These are phyloP conservation scores for Monochamus saltuarius DNA, from an alignment of 1,140 invertebrate species.

Conservation along the genomic window DNA sequence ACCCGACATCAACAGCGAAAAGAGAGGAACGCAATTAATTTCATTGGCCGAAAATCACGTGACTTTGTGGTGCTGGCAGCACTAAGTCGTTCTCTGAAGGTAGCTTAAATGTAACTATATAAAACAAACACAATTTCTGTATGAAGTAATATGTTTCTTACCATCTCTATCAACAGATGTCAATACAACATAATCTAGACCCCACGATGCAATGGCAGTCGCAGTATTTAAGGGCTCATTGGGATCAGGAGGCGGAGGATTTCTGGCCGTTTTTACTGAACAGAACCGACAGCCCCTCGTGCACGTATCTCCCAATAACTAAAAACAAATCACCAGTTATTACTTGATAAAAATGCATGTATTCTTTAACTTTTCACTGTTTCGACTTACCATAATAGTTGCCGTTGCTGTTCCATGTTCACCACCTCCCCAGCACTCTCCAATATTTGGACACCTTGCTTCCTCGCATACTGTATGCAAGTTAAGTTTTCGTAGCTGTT, in stretches of 20 bases:
- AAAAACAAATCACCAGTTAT: slow-evolving; percentile 39
- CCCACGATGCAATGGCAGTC: slow-evolving; percentile 89
- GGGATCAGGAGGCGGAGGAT: slow-evolving; percentile 88
- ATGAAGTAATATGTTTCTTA: slow-evolving; percentile 42
- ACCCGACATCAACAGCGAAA: too few species aligned
- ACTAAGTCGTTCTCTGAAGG: too few species aligned
- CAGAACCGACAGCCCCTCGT: slow-evolving; percentile 95
- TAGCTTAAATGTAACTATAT: too few species aligned
- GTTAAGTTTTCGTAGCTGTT: slow-evolving; percentile 83
- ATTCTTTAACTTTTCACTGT: not conserved
- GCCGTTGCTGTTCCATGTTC: slow-evolving; percentile 83
- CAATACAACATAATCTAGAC: slow-evolving; percentile 94
- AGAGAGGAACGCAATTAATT: too few species aligned
- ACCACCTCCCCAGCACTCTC: slow-evolving; percentile 98
- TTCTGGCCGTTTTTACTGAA: slow-evolving; percentile 94
- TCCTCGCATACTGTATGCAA: slow-evolving; percentile 98
- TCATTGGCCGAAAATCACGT: too few species aligned
- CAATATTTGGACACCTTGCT: slow-evolving; percentile 98
- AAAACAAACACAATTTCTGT: slow-evolving; percentile 3
- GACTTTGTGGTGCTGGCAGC: too few species aligned
- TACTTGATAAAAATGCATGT: not conserved
- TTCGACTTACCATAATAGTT: slow-evolving; percentile 77
- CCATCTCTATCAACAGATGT: slow-evolving; percentile 98
- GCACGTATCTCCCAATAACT: slow-evolving; percentile 92
- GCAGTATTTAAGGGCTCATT: slow-evolving; percentile 94